Evolutionary conservation across 1,140 invertebrate species (phyloP), one percentile per base, ranked within the genome.

Genomic region (Scaptodrosophila lebanonensis): DNA sequence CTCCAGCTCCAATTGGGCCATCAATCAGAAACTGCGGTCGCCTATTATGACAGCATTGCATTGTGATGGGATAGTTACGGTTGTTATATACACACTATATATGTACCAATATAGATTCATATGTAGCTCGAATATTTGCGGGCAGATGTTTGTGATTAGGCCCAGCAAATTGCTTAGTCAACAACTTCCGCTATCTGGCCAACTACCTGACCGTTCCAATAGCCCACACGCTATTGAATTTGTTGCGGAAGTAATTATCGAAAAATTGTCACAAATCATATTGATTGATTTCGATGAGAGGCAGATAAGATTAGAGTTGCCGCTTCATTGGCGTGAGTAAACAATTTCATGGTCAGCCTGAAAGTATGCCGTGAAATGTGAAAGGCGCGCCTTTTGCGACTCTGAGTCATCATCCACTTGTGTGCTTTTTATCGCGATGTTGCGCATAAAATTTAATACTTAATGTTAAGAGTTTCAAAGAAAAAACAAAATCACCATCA

Each of bases 351-450:
- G 8, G 13, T 8, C 45, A 33, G 59, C 69, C 69, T 2, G 32
- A 72, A 73, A 73, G 64, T 73, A 72, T 73, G 69, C 69, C 51
- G 33, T 40, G 8, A n/a, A n/a, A n/a, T n/a, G n/a, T n/a, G n/a
- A n/a, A n/a, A n/a, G n/a, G n/a, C n/a, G n/a, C n/a, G n/a, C n/a
- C n/a, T n/a, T n/a, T n/a, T n/a, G n/a, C n/a, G n/a, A n/a, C n/a
- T n/a, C n/a, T n/a, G n/a, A n/a, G n/a, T n/a, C n/a, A n/a, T n/a
- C n/a, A n/a, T n/a, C n/a, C n/a, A n/a, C n/a, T n/a, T n/a, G n/a
- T n/a, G n/a, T n/a, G n/a, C n/a, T n/a, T n/a, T n/a, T n/a, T n/a
- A n/a, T n/a, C n/a, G n/a, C n/a, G n/a, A n/a, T n/a, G n/a, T n/a
- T n/a, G n/a, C n/a, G n/a, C n/a, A n/a, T n/a, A n/a, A n/a, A n/a